Conservation (phyloP, 1,140 invertebrate genomes). For the Protaetia brevitarsis region DNA sequence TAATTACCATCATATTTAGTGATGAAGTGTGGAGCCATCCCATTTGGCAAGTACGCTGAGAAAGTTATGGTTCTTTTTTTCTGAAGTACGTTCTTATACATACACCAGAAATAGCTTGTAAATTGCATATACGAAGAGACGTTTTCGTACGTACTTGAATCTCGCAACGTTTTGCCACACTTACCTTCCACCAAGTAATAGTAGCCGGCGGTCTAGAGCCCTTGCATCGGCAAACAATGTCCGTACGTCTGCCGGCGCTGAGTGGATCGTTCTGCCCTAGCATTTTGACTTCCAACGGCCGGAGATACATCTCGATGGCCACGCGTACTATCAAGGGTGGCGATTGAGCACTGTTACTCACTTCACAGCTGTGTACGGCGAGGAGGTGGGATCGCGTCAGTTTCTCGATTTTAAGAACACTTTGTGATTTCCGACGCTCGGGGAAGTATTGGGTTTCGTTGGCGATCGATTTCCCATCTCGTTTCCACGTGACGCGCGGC, state of each 20-base stretch:
- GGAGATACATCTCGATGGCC: slow-evolving; percentile 69
- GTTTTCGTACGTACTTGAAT: too few relatives aligned
- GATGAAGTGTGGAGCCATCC: too few relatives aligned
- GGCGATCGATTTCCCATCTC: slow-evolving; percentile 53
- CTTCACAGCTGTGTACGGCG: slow-evolving; percentile 77
- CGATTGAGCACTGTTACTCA: slow-evolving; percentile 69
- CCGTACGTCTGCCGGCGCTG: slow-evolving; percentile 57
- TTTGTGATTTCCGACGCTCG: slow-evolving; percentile 46
- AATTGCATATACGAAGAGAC: too few relatives aligned
- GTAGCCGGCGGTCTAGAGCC: slow-evolving; percentile 64
- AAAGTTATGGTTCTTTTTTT: too few relatives aligned
- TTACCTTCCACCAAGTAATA: slow-evolving; percentile 66
- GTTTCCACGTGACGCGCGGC: slow-evolving; percentile 56
- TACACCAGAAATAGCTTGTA: too few relatives aligned
- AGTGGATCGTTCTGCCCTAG: slow-evolving; percentile 50
- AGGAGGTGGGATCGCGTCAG: slow-evolving; percentile 68
- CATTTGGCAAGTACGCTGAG: too few relatives aligned
- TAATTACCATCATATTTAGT: too few relatives aligned
- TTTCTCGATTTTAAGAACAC: slow-evolving; percentile 44
- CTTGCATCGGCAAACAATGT: slow-evolving; percentile 60
- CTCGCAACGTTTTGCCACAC: too few relatives aligned
- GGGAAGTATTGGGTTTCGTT: slow-evolving; percentile 51
- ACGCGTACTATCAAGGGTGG: slow-evolving; percentile 63
- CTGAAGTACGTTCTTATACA: too few relatives aligned
- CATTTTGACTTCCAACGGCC: slow-evolving; percentile 59